These are phyloP conservation scores for Coremacera marginata DNA, from an alignment of 2,888 invertebrate species.

Conservation along the genomic window DNA sequence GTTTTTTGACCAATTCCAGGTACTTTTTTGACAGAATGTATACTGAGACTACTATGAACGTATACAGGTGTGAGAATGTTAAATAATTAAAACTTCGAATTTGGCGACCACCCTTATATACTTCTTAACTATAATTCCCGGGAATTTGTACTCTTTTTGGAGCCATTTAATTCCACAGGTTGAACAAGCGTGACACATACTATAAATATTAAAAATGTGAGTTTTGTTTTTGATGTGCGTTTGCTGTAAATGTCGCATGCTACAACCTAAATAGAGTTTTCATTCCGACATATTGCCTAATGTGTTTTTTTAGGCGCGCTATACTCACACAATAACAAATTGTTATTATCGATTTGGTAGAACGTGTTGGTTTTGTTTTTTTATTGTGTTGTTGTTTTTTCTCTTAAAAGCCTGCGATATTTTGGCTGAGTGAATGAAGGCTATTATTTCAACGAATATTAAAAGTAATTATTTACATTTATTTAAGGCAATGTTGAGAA, in stretches of 20 bases:
- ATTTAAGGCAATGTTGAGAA: no score
- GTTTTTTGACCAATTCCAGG: no score
- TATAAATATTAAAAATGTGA: not conserved
- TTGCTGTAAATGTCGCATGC: slow-evolving; percentile 14
- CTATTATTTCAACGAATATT: not conserved
- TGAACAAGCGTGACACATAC: not conserved
- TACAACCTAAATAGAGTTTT: not conserved
- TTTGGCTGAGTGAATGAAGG: not conserved
- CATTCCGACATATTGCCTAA: slow-evolving; percentile 8
- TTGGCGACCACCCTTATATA: no score
- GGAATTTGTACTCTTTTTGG: not conserved
- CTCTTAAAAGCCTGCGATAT: not conserved
- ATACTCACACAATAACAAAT: not conserved
- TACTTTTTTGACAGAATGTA: no score
- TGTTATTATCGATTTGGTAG: slow-evolving; percentile 1
- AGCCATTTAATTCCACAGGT: slow-evolving; percentile 17
- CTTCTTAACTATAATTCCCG: not conserved
- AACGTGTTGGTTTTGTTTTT: not conserved
- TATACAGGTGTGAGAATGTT: no score
- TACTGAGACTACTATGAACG: no score
- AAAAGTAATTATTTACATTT: no score
- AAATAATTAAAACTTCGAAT: no score
- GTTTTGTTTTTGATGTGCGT: not conserved
- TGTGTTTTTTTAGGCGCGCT: slow-evolving; percentile 2
- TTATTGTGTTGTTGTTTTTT: slow-evolving; percentile 9